Evolutionary conservation across 1,140 invertebrate genomes (phyloP), one percentile per base, ranked within the genome.

Genomic region (Lysiphlebus fabarum): DNA sequence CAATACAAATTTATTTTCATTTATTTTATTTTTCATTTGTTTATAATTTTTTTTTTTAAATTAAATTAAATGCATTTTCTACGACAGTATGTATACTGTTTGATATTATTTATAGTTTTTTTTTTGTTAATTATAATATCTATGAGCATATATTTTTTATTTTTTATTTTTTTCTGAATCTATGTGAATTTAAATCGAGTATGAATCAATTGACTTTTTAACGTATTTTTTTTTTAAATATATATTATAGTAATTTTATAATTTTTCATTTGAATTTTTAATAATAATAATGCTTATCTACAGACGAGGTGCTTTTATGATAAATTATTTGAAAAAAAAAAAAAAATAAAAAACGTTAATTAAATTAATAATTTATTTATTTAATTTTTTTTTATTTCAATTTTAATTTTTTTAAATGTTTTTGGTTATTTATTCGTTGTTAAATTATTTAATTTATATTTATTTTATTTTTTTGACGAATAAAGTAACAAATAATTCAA

Each of bases 201-300:
- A 53, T 50, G 42, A 53, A 40, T 59, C 50, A 53, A 59, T 53
- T 51, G 49, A 53, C 57, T 43, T 59, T 59, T 53, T 33, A 59
- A 59, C 26, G 57, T 53, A 53, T 44, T n/a, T 36, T 26, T 26
- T 26, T 26, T 26, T 26, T 26, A 26, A 26, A 26, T 4, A 2
- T 26, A 26, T 43, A 40, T 53, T 45, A 53, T 51, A 50, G 41
- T 59, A 14, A 34, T 59, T 36, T 51, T 51, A n/a, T n/a, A n/a
- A n/a, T 51, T 51, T 51, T 11, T 37, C 11, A 7, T 38, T 12
- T 51, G 36, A 51, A 51, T 26, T 26, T 26, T 26, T 26, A 1
- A 26, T 51, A 37, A 38, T n/a, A 59, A 59, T 34, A 45, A 51
- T 44, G 26, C 33, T 56, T 53, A 53, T 45, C 49, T 53, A 50